These are phyloP conservation scores for Misgurnus mizolepis DNA, from an alignment of 2,113 vertebrate genomes.

Conservation along the genomic window DNA sequence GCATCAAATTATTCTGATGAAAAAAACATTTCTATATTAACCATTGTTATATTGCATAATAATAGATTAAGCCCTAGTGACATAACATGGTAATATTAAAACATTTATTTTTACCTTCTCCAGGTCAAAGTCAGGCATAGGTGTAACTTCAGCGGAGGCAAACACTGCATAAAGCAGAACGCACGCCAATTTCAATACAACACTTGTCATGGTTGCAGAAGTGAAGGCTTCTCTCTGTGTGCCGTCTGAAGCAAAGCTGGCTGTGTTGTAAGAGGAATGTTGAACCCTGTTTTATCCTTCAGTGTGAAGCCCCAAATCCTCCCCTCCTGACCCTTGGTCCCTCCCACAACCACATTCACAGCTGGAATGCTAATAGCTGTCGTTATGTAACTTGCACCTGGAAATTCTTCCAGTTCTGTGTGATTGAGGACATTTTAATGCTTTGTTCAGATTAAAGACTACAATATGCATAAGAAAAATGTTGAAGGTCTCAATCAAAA, in stretches of 20 bases:
- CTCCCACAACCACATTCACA: not conserved
- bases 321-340: slow-evolving; percentile 57
- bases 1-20: not conserved
- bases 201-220: slow-evolving; percentile 56
- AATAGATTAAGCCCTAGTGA: not conserved
- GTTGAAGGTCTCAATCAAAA: too few species aligned
- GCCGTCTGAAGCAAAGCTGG: not conserved
- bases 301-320: slow-evolving; percentile 25
- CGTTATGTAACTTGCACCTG: slow-evolving; percentile 28
- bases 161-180: slow-evolving; percentile 57
- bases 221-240: not conserved
- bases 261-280: not conserved
- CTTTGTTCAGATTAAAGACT: not conserved
- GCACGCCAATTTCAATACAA: slow-evolving; percentile 59
- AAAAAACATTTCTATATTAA: not conserved
- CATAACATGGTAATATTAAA: not conserved
- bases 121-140: slow-evolving; percentile 73
- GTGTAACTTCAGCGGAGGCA: slow-evolving; percentile 31
- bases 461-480: too few species aligned
- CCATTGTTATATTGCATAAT: accelerated
- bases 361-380: slow-evolving; percentile 30
- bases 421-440: not conserved
- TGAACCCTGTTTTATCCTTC: slow-evolving; percentile 12
- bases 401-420: not conserved
- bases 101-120: slow-evolving; percentile 69